These are phyloP conservation scores for Calyptomena viridis DNA, from an alignment of 2,113 vertebrate species.

Conservation along the genomic window DNA sequence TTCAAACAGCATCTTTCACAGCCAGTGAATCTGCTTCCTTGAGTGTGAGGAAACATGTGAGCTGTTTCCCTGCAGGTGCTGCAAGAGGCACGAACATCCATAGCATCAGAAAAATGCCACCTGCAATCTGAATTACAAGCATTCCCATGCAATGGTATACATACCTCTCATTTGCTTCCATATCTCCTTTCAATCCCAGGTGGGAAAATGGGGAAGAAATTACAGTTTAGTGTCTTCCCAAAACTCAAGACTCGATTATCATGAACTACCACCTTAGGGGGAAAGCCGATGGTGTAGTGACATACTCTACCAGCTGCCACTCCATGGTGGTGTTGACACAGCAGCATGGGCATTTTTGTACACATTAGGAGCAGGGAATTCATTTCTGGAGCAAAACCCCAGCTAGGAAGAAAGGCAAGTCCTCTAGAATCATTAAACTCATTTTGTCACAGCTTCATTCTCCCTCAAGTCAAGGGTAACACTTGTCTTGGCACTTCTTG, in stretches of 20 bases:
- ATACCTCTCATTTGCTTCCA: neutral
- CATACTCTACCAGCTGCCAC: neutral
- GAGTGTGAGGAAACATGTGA: accelerated
- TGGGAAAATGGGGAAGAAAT: neutral
- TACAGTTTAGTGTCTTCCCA: neutral
- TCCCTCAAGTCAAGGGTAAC: neutral
- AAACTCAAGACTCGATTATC: neutral
- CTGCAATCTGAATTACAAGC: neutral
- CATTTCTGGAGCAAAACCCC: neutral
- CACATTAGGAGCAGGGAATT: neutral
- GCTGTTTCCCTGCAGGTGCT: neutral
- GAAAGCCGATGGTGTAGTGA: neutral
- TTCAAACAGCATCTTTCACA: neutral
- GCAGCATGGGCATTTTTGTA: neutral
- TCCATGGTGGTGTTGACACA: neutral
- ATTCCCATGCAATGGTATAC: neutral
- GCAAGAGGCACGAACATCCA: neutral
- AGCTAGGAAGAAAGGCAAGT: neutral
- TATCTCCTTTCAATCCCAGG: neutral
- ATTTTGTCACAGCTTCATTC: neutral
- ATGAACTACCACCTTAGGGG: neutral
- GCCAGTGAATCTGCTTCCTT: neutral
- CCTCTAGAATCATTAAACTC: neutral
- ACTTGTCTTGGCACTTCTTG: neutral
- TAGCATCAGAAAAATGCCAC: neutral